Evolutionary conservation across 2,888 invertebrate species (phyloP).

Genomic region (Lepidochitona cinerea): DNA sequence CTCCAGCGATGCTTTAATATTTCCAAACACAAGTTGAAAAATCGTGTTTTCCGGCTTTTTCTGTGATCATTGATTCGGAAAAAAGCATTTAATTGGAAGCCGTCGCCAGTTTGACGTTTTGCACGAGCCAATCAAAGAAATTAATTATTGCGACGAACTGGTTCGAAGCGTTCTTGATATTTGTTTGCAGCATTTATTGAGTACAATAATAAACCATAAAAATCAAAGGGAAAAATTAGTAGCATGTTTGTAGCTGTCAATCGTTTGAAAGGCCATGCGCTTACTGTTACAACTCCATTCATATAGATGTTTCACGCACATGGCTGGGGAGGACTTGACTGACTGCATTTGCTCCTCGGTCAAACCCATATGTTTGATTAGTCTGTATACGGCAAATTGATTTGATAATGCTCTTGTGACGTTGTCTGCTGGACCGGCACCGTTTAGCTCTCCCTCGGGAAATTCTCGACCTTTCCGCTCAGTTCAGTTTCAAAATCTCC

Average conservation of each 20-base stretch:
- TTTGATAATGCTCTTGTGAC: neutral
- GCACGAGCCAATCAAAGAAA: neutral
- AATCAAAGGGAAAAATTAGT: no score
- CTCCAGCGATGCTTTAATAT: no score
- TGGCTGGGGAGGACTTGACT: no score
- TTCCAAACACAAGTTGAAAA: neutral
- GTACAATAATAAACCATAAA: no score
- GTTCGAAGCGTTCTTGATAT: no score
- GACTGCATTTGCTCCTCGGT: no score
- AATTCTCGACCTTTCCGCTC: neutral
- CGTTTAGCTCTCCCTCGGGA: neutral
- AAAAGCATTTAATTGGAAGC: neutral
- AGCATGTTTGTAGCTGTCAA: no score
- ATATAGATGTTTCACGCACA: no score
- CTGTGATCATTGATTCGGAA: neutral
- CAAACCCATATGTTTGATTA: constrained; percentile 8
- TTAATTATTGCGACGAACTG: no score
- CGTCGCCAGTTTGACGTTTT: neutral
- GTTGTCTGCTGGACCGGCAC: neutral
- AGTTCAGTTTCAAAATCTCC: neutral
- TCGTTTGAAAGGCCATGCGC: no score
- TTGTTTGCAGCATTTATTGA: no score
- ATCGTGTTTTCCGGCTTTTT: neutral
- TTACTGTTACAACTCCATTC: no score
- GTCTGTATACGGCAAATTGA: constrained; percentile 4